Conservation (phyloP, 2,113 vertebrate species). For the Antigone vipio region DNA sequence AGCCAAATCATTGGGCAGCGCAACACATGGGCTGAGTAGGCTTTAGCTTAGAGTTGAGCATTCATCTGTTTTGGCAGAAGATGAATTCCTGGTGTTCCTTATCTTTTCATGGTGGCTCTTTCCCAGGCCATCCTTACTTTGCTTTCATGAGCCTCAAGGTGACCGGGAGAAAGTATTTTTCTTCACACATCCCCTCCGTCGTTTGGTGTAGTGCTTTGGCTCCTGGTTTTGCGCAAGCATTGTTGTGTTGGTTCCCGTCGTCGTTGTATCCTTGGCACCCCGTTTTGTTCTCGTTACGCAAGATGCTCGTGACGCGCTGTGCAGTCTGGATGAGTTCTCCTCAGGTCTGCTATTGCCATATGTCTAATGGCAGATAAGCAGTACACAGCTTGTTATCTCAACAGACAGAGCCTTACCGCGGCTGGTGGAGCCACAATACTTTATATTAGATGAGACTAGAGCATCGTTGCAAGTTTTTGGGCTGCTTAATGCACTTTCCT, state of each 20-base stretch:
- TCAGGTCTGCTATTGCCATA: neutral
- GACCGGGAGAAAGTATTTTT: neutral
- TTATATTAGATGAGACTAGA: neutral
- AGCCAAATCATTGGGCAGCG: neutral
- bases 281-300: fast-evolving
- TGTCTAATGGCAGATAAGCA: neutral
- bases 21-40: neutral
- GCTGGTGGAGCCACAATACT: fast-evolving
- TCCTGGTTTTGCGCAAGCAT: fast-evolving
- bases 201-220: neutral
- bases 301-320: neutral
- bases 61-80: neutral
- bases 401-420: fast-evolving
- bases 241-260: neutral
- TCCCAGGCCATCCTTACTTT: neutral
- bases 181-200: neutral
- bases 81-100: neutral
- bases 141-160: neutral
- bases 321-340: neutral
- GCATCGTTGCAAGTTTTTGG: neutral
- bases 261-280: neutral
- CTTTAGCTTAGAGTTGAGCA: neutral
- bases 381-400: neutral
- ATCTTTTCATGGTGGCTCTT: neutral
- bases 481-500: neutral